Evolutionary conservation across 2,113 vertebrate species (phyloP).

Genomic region (Hydropotes inermis): DNA sequence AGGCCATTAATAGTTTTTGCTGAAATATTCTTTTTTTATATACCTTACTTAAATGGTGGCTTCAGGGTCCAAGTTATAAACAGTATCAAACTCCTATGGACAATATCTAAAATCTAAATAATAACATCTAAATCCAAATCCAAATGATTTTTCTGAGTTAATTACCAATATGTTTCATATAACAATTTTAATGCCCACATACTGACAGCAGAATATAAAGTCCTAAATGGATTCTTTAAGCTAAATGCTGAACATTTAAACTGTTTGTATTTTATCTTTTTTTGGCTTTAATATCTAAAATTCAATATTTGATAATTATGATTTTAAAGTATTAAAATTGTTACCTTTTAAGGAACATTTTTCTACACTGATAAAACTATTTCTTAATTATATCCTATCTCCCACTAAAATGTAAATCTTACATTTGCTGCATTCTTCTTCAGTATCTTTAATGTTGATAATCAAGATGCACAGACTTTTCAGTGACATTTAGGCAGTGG

Average conservation of each 20-base stretch:
- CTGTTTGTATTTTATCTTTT: not conserved
- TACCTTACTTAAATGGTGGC: not conserved
- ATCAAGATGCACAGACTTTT: not conserved
- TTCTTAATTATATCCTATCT: not conserved
- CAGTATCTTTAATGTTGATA: not conserved
- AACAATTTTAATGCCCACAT: not conserved
- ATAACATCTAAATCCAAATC: conserved; percentile 1
- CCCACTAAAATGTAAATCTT: not conserved
- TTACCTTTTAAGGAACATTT: not conserved
- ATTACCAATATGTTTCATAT: not conserved
- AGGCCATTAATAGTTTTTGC: not conserved
- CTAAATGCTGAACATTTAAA: not conserved
- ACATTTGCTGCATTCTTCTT: not conserved
- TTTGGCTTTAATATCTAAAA: not conserved
- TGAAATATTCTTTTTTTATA: not conserved
- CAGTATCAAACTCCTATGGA: not conserved
- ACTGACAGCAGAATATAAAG: not conserved
- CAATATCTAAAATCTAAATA: not conserved
- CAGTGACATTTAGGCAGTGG: not conserved
- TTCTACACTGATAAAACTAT: not conserved
- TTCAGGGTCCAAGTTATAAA: not conserved
- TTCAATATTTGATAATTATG: not conserved
- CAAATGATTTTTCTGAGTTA: not conserved
- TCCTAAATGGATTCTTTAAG: not conserved
- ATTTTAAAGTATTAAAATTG: not conserved